Base-by-base conservation (phyloP, 1,140 invertebrate species). In the Bombus turneri region DNA sequence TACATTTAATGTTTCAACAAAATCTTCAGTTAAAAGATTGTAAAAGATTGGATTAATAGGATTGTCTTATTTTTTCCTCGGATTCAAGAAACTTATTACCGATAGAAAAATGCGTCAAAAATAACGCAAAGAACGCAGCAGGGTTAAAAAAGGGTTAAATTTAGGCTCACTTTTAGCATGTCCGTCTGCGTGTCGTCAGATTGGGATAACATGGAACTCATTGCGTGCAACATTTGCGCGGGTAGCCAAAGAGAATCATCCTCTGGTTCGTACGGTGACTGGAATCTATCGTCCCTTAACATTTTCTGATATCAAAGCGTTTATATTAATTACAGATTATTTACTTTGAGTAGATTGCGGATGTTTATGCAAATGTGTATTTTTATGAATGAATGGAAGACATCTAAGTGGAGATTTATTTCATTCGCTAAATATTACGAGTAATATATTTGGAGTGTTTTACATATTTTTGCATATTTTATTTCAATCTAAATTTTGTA, bases 181-280 rank as follows among this genome's bases (percentile, higher is more conserved):
- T 97, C 97, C 75, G 97, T 97, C 94, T 97, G 97, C 5, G 96
- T 96, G 81, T 98, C 97, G 93, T 98, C 97, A 5, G 97, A 96
- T 86, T 97, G 96, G 1, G 96, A 96, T 31, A 96, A 96, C 88
- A 98, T 97, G 1, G 97, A 97, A 71, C 97, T 96, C 79, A 98
- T 98, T 22, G 98, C 96, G 68, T 97, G 97, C 69, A 99, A 95
- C 66, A 99, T 96, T 94, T 99, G 98, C 4, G 98, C 97, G 22
- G 98, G 98, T 87, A 99, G 95, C 98, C 98, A 99, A 62, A 98
- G 95, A 1, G 98, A 98, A 94, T 99, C 98, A 94, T 98, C 98
- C 95, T 98, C 98, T 8, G 97, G 97, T 94, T 99, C 98, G 89
- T 98, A 97, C 13, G 97, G 97, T n/a, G 98, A 97, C 91, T 98